phyloP scores from a whole-genome alignment of 2,113 vertebrate genomes.

The Coracopsis vasa region DNA sequence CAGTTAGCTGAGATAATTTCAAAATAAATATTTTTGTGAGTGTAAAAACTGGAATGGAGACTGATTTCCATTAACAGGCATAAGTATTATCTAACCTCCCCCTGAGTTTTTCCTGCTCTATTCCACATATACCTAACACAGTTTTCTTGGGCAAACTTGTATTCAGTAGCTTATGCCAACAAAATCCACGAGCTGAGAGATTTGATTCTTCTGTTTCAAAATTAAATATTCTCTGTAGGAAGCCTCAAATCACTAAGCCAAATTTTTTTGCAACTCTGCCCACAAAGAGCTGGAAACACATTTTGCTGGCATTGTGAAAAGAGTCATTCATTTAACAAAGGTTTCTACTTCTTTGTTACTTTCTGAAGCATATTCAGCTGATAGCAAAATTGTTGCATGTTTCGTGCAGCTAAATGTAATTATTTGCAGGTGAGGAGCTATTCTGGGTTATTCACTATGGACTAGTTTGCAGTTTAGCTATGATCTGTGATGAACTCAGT shows the following conservation, averaged over 20 bases:
- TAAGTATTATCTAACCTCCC: background rate
- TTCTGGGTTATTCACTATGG: constrained; percentile 50
- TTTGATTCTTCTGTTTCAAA: constrained; percentile 20
- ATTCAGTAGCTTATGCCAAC: background rate
- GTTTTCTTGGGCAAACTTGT: background rate
- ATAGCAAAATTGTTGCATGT: background rate
- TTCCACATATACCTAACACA: background rate
- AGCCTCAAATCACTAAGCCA: background rate
- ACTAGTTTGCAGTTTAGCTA: constrained; percentile 52
- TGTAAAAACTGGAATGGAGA: background rate
- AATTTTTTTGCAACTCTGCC: background rate
- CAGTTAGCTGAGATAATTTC: background rate
- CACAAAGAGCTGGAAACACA: background rate
- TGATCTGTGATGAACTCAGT: constrained; percentile 46
- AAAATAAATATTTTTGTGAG: background rate
- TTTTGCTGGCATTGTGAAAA: background rate
- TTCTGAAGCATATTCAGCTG: background rate
- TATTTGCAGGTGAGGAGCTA: constrained; percentile 49
- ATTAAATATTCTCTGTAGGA: background rate
- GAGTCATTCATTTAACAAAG: background rate
- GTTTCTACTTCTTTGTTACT: background rate
- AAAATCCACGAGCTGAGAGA: background rate
- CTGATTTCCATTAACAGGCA: background rate
- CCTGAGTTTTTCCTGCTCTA: background rate
- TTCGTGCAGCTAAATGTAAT: background rate